Evolutionary conservation across 2,113 vertebrate genomes (phyloP).

Genomic region (Prunella himalayana): DNA sequence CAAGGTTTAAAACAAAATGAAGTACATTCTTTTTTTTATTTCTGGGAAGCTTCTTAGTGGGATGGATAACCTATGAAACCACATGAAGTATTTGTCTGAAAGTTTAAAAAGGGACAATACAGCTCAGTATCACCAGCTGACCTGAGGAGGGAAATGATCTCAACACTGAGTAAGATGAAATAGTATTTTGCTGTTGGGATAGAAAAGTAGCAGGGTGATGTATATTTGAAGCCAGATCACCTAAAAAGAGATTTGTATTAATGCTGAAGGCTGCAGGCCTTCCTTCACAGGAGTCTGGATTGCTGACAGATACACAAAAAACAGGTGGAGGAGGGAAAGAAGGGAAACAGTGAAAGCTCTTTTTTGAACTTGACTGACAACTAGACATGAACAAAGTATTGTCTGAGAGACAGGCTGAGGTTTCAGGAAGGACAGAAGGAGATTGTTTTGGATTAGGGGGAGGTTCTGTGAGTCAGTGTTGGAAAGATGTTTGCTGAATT

Average conservation of each 20-base stretch:
- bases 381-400: constrained; percentile 44
- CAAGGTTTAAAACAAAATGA: background rate
- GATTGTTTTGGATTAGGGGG: constrained; percentile 55
- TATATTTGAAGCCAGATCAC: background rate
- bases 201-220: background rate
- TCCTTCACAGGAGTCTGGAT: background rate
- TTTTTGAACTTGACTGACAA: constrained; percentile 32
- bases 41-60: background rate
- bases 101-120: background rate
- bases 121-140: background rate
- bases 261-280: background rate
- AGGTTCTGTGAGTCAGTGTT: constrained; percentile 39
- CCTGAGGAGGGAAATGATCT: background rate
- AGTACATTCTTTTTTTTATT: background rate
- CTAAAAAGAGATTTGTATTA: background rate
- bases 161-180: background rate
- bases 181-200: background rate
- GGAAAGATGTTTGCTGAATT: constrained; percentile 19
- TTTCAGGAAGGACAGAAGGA: constrained; percentile 54
- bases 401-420: constrained; percentile 41
- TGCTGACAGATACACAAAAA: background rate
- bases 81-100: background rate
- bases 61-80: background rate
- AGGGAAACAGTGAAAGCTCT: constrained; percentile 14
- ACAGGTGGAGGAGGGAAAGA: background rate